Evolutionary conservation across 2,888 invertebrate genomes (phyloP).

Genomic region (Dryomyza anilis): DNA sequence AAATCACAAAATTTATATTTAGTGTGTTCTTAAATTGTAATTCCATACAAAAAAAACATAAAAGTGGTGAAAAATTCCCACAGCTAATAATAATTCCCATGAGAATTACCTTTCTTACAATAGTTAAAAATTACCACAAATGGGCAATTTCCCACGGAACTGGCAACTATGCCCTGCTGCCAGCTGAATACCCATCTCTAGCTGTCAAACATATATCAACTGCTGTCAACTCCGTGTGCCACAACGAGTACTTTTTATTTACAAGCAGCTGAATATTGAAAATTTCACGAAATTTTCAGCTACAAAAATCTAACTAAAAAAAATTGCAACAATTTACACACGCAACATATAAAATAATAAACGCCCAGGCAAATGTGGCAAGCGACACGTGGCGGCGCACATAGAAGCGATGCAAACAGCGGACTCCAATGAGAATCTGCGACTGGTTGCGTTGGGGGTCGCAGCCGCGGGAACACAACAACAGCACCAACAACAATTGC

Average conservation of each 20-base stretch:
- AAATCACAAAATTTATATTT: too few relatives aligned
- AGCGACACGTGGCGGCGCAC: background rate
- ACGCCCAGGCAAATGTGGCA: constrained; percentile 10
- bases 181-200: background rate
- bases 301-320: background rate
- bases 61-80: too few relatives aligned
- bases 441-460: constrained; percentile 1
- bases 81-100: too few relatives aligned
- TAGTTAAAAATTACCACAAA: too few relatives aligned
- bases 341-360: background rate
- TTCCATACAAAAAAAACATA: too few relatives aligned
- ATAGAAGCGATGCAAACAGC: constrained; percentile 34
- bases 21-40: too few relatives aligned
- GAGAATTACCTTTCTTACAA: too few relatives aligned
- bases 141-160: too few relatives aligned
- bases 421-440: constrained; percentile 35
- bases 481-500: too few relatives aligned
- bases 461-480: too few relatives aligned
- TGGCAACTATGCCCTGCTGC: too few relatives aligned
- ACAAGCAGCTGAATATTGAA: background rate
- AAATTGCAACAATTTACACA: too few relatives aligned
- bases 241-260: constrained; percentile 11
- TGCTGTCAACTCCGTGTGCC: background rate
- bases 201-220: background rate
- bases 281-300: background rate